These are phyloP conservation scores for Vimba vimba DNA, from an alignment of 2,113 vertebrate genomes.

Conservation along the genomic window DNA sequence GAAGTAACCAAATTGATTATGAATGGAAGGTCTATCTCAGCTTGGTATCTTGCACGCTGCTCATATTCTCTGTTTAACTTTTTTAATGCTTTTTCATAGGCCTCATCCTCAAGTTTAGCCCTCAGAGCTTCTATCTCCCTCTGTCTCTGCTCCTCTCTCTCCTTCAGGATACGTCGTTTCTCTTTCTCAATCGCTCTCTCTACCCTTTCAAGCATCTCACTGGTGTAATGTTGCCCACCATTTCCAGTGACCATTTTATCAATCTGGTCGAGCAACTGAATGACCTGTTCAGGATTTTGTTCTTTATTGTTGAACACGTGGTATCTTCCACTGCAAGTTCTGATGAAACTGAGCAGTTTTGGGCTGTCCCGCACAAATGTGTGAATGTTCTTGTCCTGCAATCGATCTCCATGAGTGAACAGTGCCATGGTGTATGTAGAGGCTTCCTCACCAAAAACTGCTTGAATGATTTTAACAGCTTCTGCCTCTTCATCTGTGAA, in stretches of 20 bases:
- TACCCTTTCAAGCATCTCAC: not conserved
- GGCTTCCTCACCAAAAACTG: conserved; percentile 40
- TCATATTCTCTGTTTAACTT: not conserved
- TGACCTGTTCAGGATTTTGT: not conserved
- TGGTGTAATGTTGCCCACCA: not conserved
- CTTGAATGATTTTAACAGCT: conserved; percentile 41
- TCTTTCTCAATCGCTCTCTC: not conserved
- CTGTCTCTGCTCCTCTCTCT: not conserved
- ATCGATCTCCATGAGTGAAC: conserved; percentile 51
- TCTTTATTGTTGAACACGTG: not conserved
- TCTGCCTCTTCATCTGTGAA: conserved; percentile 50
- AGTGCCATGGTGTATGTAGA: conserved; percentile 40
- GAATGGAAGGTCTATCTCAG: not conserved
- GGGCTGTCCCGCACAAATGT: not conserved
- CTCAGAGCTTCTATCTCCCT: not conserved
- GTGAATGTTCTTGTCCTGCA: conserved; percentile 28
- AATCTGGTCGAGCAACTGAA: not conserved
- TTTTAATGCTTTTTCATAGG: not conserved
- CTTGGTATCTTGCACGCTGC: not conserved
- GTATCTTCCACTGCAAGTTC: not conserved
- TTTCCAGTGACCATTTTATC: conserved; percentile 12
- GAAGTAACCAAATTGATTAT: not conserved
- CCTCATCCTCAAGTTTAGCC: not conserved
- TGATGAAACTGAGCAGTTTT: conserved; percentile 6
- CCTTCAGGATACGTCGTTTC: not conserved